Percentiles rank a stretch among this genome's conserved stretches.
phyloP scores from a whole-genome alignment of 2,797 vertebrate species.

The Pipistrellus pygmaeus region DNA sequence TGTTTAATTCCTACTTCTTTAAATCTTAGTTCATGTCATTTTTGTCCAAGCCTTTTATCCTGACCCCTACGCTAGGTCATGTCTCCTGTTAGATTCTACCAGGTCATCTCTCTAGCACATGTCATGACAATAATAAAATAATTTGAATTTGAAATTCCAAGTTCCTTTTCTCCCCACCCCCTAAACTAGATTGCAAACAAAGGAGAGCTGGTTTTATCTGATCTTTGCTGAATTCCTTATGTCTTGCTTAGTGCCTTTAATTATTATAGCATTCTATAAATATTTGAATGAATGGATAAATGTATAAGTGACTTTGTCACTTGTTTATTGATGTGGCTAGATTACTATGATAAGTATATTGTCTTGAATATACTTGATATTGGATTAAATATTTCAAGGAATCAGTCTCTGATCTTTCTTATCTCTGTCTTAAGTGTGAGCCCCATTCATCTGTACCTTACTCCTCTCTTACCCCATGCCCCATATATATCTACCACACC shows the following conservation, averaged over 20 bases:
- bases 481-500: too few relatives aligned
- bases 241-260: background rate
- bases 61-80: background rate
- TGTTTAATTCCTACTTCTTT: background rate
- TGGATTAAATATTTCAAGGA: constrained; percentile 2
- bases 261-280: background rate
- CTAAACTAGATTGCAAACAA: background rate
- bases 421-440: background rate
- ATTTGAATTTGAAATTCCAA: background rate
- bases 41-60: background rate
- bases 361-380: background rate
- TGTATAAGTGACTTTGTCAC: background rate
- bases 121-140: background rate
- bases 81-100: background rate
- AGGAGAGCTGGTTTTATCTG: background rate
- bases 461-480: background rate
- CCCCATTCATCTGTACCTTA: background rate
- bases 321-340: background rate
- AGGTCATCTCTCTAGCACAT: background rate
- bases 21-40: background rate
- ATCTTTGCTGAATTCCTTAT: background rate
- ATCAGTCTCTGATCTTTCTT: background rate
- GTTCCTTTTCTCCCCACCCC: too few relatives aligned
- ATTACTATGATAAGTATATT: background rate
- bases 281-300: background rate